Percentiles rank a stretch among this genome's conserved stretches.
phyloP scores from a whole-genome alignment of 2,797 vertebrate species.

The Crocidura indochinensis region DNA sequence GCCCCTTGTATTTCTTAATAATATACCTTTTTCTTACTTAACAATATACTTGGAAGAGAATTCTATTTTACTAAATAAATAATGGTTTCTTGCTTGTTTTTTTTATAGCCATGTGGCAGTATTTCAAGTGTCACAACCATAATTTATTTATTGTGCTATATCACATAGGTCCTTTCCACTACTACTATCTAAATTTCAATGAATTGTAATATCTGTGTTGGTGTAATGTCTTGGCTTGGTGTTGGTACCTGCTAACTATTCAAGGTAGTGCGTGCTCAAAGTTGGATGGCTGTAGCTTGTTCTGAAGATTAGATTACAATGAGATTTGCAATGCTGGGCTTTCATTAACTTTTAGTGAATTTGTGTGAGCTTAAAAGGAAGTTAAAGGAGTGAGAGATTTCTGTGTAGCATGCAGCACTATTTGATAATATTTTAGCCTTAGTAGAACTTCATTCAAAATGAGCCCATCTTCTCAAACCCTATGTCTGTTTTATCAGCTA shows the following conservation, averaged over 20 bases:
- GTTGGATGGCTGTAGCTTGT: background rate
- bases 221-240: background rate
- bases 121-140: background rate
- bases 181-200: background rate
- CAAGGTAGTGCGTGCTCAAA: background rate
- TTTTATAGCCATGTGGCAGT: background rate
- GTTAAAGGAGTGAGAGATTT: background rate
- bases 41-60: too few relatives aligned
- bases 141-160: background rate
- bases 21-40: too few relatives aligned
- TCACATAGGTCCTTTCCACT: conserved; percentile 17
- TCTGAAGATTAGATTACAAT: background rate
- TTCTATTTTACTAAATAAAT: conserved; percentile 23
- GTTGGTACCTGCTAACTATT: background rate
- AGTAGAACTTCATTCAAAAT: background rate
- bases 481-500: background rate
- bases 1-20: too few relatives aligned
- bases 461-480: background rate
- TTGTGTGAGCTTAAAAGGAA: too few relatives aligned
- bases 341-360: too few relatives aligned
- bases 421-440: background rate
- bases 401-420: background rate
- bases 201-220: background rate
- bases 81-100: conserved; percentile 5
- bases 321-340: background rate